Conservation (phyloP, 2,888 invertebrate genomes). For the Cataglyphis livida region DNA sequence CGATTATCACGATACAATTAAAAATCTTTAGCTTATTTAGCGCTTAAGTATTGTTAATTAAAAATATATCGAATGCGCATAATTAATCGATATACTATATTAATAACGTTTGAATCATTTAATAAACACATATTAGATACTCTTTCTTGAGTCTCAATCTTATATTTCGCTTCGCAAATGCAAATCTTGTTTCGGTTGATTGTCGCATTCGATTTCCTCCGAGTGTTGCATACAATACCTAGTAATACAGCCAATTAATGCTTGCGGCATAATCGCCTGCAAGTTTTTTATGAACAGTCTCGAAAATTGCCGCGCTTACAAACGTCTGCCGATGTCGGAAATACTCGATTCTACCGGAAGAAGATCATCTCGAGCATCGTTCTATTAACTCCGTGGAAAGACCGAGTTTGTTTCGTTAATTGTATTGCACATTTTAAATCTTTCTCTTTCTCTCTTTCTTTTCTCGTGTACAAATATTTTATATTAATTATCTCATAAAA, state of each 20-base stretch:
- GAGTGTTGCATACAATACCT: conserved; percentile 46
- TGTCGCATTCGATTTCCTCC: conserved; percentile 42
- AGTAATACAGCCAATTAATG: conserved; percentile 34
- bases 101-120: not conserved
- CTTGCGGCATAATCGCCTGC: conserved; percentile 69
- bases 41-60: not conserved
- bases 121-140: not conserved
- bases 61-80: not conserved
- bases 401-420: not conserved
- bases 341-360: conserved; percentile 56
- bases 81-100: not conserved
- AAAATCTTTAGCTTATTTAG: not conserved
- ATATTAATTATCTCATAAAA: not conserved
- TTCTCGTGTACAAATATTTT: not conserved
- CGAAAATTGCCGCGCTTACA: conserved; percentile 70
- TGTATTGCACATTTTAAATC: not conserved
- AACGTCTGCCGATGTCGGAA: conserved; percentile 47
- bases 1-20: not conserved
- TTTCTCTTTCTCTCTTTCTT: too few species aligned
- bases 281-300: conserved; percentile 69
- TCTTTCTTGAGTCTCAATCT: not conserved
- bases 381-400: conserved; percentile 1
- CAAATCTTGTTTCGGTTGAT: conserved; percentile 64
- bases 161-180: not conserved
- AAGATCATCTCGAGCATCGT: conserved; percentile 19